These are phyloP conservation scores for Gryon sp. DNA, from an alignment of 1,140 invertebrate species.

Conservation along the genomic window DNA sequence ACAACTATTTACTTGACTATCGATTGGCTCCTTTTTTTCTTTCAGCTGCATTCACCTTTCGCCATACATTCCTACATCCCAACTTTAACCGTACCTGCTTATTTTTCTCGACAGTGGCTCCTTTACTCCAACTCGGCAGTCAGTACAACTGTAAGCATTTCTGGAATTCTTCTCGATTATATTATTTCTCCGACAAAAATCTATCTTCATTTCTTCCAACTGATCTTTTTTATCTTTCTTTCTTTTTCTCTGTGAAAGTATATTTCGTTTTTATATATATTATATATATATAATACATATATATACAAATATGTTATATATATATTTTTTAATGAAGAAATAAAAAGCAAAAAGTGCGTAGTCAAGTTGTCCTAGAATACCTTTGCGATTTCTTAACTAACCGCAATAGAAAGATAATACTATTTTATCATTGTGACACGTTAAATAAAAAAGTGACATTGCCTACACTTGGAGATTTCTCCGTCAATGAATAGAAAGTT, in stretches of 20 bases:
- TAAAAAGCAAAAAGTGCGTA: too few relatives aligned
- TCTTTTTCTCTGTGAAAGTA: not conserved
- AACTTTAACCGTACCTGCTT: constrained; percentile 31
- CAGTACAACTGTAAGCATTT: constrained; percentile 42
- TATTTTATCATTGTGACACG: constrained; percentile 33
- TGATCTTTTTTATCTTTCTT: too few relatives aligned
- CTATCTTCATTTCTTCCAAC: too few relatives aligned
- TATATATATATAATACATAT: too few relatives aligned
- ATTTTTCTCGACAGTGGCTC: constrained; percentile 53
- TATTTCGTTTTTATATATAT: too few relatives aligned
- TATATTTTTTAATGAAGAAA: too few relatives aligned
- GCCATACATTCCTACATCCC: constrained; percentile 46
- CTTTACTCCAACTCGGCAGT: constrained; percentile 28
- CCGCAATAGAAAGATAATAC: constrained; percentile 29
- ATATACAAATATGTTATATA: too few relatives aligned
- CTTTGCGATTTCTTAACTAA: not conserved
- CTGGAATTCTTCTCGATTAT: constrained; percentile 39
- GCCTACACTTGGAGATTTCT: constrained; percentile 47
- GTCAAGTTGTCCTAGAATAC: too few relatives aligned
- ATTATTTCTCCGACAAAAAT: constrained; percentile 27
- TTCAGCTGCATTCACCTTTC: constrained; percentile 34
- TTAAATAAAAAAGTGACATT: constrained; percentile 25
- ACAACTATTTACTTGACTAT: not conserved
- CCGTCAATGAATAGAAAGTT: constrained; percentile 57
- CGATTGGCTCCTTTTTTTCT: not conserved